phyloP scores from a whole-genome alignment of 1,140 invertebrate genomes.

The Brachystomella parvula region DNA sequence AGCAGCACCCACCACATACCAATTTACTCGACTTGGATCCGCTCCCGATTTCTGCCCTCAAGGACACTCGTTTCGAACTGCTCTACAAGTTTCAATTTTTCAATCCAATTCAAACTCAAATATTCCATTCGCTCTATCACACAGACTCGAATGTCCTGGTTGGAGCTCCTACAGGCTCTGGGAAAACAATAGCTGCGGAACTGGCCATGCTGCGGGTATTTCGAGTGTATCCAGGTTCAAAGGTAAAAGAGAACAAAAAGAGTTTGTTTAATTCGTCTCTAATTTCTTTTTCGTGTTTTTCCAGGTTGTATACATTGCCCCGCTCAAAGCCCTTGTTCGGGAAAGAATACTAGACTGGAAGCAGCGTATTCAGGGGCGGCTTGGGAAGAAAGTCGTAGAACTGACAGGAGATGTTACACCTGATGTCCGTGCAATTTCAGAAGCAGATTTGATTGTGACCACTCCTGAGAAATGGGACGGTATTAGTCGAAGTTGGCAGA shows the following conservation, averaged over 20 bases:
- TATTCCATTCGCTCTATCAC: constrained; percentile 93
- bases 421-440: constrained; percentile 73
- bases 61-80: constrained; percentile 65
- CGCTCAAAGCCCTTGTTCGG: constrained; percentile 91
- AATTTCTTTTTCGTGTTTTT: constrained; percentile 27
- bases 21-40: constrained; percentile 87
- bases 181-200: constrained; percentile 97
- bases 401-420: constrained; percentile 94
- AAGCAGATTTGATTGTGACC: constrained; percentile 88
- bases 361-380: constrained; percentile 65
- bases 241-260: constrained; percentile 63
- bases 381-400: constrained; percentile 85
- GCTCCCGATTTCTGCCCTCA: constrained; percentile 72
- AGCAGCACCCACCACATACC: constrained; percentile 88
- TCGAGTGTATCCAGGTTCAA: constrained; percentile 67
- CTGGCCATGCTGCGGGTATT: constrained; percentile 94
- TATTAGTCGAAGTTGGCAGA: constrained; percentile 95
- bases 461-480: constrained; percentile 99
- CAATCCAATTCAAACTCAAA: constrained; percentile 98
- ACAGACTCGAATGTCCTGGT: constrained; percentile 89
- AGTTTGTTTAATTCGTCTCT: neutral
- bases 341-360: constrained; percentile 97
- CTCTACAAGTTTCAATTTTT: constrained; percentile 89
- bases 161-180: constrained; percentile 96
- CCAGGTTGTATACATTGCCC: constrained; percentile 94